Evolutionary conservation across 2,888 invertebrate genomes (phyloP).

Genomic region (Mesorhabditis belari): DNA sequence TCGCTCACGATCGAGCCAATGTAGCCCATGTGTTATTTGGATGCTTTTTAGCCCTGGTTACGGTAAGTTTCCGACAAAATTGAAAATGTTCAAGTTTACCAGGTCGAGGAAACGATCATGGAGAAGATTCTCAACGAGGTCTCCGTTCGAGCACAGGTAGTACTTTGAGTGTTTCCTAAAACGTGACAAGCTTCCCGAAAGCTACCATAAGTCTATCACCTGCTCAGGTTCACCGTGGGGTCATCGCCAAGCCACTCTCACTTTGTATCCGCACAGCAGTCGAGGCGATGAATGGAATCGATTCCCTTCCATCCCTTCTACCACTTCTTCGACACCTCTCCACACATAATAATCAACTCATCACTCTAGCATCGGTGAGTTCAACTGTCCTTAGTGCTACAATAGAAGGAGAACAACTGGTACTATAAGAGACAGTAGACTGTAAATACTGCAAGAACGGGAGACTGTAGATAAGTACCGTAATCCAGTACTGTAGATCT

Average conservation of each 20-base stretch:
- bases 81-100: not conserved
- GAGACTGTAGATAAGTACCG: no score
- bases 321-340: conserved; percentile 31
- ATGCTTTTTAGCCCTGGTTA: not conserved
- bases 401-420: no score
- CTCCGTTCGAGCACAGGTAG: not conserved
- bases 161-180: no score
- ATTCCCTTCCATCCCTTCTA: conserved; percentile 6
- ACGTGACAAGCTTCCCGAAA: no score
- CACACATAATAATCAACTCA: conserved; percentile 22
- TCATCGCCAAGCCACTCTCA: not conserved
- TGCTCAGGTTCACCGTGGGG: not conserved
- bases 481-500: not conserved
- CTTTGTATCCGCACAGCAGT: not conserved
- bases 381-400: no score
- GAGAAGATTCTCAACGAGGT: not conserved
- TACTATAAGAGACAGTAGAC: no score
- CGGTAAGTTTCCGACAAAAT: not conserved
- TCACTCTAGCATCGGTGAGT: conserved; percentile 28
- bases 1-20: not conserved
- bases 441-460: no score
- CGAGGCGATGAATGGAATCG: not conserved
- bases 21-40: not conserved
- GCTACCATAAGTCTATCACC: not conserved
- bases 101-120: not conserved